phyloP scores from a whole-genome alignment of 2,113 vertebrate species.

The Dinomys branickii region DNA sequence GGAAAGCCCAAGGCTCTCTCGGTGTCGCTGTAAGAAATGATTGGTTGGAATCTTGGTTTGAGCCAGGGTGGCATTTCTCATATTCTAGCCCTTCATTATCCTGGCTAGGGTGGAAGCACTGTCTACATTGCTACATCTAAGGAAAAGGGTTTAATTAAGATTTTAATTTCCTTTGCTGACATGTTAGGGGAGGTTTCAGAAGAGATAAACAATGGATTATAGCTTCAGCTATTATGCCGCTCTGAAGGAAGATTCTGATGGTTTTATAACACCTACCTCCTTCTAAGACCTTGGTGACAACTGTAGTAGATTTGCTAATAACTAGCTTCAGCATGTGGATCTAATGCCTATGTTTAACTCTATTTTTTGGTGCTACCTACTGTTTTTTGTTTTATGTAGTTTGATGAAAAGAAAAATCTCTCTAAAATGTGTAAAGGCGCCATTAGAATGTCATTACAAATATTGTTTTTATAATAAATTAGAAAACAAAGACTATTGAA shows the following conservation, averaged over 20 bases:
- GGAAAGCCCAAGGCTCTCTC: not conserved
- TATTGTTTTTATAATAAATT: slow-evolving; percentile 18
- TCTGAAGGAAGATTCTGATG: slow-evolving; percentile 19
- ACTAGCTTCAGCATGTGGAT: slow-evolving; percentile 44
- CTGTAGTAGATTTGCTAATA: not conserved
- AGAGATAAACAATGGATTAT: slow-evolving; percentile 61
- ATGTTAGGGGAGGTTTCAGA: slow-evolving; percentile 50
- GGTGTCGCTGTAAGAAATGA: not conserved
- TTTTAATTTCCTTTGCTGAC: slow-evolving; percentile 61
- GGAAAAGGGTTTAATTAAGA: slow-evolving; percentile 66
- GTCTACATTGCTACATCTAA: slow-evolving; percentile 62
- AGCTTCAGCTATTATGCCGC: slow-evolving; percentile 52
- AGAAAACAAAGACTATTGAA: slow-evolving; percentile 13
- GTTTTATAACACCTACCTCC: slow-evolving; percentile 63
- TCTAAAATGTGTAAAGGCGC: not conserved
- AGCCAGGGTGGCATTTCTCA: slow-evolving; percentile 14
- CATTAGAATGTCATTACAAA: not conserved
- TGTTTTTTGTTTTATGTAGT: slow-evolving; percentile 38
- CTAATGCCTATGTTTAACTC: not conserved
- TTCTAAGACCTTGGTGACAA: slow-evolving; percentile 60
- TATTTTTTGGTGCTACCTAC: not conserved
- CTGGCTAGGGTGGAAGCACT: not conserved
- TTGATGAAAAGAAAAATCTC: not conserved
- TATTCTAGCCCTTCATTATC: slow-evolving; percentile 2
- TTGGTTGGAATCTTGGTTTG: not conserved